Percentiles rank a stretch among this genome's conserved stretches.
Evolutionary conservation across 2,797 vertebrate species (phyloP).

Genomic region (Bufotes viridis): DNA sequence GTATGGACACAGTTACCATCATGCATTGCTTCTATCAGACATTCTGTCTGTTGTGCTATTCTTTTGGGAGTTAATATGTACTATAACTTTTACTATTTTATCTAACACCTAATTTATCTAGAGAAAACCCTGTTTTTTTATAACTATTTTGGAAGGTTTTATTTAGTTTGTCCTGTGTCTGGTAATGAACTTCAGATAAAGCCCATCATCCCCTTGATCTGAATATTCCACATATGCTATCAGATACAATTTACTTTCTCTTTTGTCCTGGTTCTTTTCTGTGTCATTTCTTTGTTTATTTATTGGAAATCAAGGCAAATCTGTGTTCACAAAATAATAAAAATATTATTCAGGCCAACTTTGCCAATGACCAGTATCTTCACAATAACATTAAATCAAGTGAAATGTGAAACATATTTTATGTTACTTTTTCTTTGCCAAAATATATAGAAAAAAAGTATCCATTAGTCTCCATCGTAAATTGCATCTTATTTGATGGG

Average conservation of each 20-base stretch:
- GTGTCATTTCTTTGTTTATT: background rate
- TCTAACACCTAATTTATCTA: background rate
- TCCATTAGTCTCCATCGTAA: no score
- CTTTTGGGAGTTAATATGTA: background rate
- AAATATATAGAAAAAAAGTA: no score
- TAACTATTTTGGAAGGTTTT: background rate
- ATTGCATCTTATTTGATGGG: no score
- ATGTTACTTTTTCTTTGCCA: no score
- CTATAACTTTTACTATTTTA: background rate
- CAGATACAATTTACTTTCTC: background rate
- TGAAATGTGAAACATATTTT: no score
- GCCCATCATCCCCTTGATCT: background rate
- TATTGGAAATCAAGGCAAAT: background rate
- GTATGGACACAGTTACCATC: background rate
- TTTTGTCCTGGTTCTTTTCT: background rate
- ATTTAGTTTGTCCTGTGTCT: background rate
- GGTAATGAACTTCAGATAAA: background rate
- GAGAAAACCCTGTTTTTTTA: background rate
- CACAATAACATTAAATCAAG: no score
- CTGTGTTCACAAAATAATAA: background rate
- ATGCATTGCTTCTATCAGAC: background rate
- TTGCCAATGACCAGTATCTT: no score
- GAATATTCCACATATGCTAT: background rate
- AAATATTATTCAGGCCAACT: no score
- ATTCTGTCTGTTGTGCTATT: background rate